Base-by-base conservation (phyloP, 2,113 vertebrate genomes). In the Callospermophilus lateralis region DNA sequence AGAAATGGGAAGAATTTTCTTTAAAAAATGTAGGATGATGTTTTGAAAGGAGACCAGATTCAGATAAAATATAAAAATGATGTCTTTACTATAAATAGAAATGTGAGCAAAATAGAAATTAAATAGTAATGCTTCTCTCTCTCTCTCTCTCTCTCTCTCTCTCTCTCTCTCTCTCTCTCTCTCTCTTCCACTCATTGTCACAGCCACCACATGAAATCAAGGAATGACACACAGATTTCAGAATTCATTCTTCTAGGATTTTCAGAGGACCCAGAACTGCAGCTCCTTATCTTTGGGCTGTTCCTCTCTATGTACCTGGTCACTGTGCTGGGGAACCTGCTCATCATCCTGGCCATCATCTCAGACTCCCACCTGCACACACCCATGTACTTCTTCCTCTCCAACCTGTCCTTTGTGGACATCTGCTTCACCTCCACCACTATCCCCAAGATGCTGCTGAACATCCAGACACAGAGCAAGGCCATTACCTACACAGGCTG, bases 331-430 rank as follows among this genome's bases (percentile, higher is more conserved):
- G 78, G 51, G 20, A 80, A 80, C 34, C 42, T 90, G 58, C 88
- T 79, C 74, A 39, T 79, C 76, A 63, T 34, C 45, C 61, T 77
- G 42, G 76, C 42, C 90, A 86, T 20, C 61, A 83, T 16, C 61
- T 96, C 68, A 93, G 65, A 32, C 30, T 28, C 65, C 28, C 28
- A 67, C 65, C 65, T 67, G 65, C 30, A 67, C 65, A 67, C n/a
- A 0, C 77, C 91, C 42, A 97, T 97, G 96, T 97, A 97, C 26
- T 95, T 95, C 63, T 94, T 97, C 63, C 83, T 95, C 30, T 84
- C n/a, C 16, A 96, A 86, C 22, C 63, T 94, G 28, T 92, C 53
- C 53, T 26, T 94, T 2, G 8, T 53, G 12, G 55, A 30, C 63
- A 30, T 65, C 63, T 30, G 63, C 55, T 58, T 58, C 55, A 58